These are phyloP conservation scores for Sakesphorus luctuosus DNA, from an alignment of 2,113 vertebrate genomes.

Conservation along the genomic window DNA sequence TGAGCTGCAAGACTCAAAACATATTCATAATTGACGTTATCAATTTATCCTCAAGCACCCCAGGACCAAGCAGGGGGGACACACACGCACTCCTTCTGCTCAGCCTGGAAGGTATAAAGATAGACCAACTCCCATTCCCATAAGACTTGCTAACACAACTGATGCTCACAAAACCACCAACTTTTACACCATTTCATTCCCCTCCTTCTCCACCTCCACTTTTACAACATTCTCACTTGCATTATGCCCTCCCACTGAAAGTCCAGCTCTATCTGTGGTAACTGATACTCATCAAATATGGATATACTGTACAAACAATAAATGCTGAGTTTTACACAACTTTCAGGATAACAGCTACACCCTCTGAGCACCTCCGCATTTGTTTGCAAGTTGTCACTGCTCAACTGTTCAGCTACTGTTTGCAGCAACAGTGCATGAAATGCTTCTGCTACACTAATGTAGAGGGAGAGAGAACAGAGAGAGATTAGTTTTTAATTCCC, in stretches of 20 bases:
- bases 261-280: neutral
- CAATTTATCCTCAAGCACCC: neutral
- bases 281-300: fast-evolving
- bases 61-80: neutral
- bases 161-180: neutral
- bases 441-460: neutral
- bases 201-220: neutral
- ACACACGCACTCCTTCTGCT: neutral
- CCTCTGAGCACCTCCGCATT: neutral
- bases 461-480: neutral
- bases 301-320: neutral
- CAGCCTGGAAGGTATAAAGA: neutral
- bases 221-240: neutral
- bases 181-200: neutral
- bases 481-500: neutral
- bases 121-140: neutral
- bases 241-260: neutral
- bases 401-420: neutral
- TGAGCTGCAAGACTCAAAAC: neutral
- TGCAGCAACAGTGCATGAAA: neutral
- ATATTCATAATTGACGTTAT: neutral
- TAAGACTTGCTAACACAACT: neutral
- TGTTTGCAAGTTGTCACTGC: neutral
- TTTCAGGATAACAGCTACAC: neutral
- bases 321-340: neutral